Base-by-base conservation (phyloP, 2,888 invertebrate genomes). In the Dolomedes plantarius region DNA sequence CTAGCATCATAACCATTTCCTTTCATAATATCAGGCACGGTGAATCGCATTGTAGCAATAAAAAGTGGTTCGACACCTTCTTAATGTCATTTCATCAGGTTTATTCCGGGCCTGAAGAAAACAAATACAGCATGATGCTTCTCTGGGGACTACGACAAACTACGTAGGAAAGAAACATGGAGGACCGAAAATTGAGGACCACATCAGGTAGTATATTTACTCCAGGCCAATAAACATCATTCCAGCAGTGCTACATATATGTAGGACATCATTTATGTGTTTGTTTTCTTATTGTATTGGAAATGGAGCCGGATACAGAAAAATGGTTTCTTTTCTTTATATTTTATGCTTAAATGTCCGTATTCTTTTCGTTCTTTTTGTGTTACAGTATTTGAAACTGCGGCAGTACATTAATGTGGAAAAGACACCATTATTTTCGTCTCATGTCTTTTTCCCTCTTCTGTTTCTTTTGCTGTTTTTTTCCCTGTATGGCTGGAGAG, bases 191-290 rank as follows among this genome's bases (percentile, higher is more conserved):
- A 56, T 16, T 23, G 56, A 56, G 23, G 23, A 56, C 23, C 56
- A 56, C 23, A 56, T 56, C 56, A 56, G 19, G 56, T 56, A 16
- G 11, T 46, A 23, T 56, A 56, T 23, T 56, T 56, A 56, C 56
- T 56, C 23, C 23, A 11, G 56, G 56, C 56, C 23, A 56, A 56
- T 56, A 56, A 56, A 56, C 56, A 56, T 56, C 56, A 23, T 56
- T 56, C 56, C 19, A 5, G 23, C 56, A 19, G 23, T 56, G 6
- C 56, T 56, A 56, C 23, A 56, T 56, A 2, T 19, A 23, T 23
- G 56, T 56, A 56, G 23, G 56, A 56, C 23, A 56, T 19, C 23
- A 6, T 36, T 36, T 7, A 7, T 9, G 7, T 36, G 6, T 56
- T 23, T 23, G 2, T 2, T 16, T 16, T 16, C 46, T 16, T 16